phyloP scores from a whole-genome alignment of 2,888 invertebrate species.

The Diplolepis rosae region DNA sequence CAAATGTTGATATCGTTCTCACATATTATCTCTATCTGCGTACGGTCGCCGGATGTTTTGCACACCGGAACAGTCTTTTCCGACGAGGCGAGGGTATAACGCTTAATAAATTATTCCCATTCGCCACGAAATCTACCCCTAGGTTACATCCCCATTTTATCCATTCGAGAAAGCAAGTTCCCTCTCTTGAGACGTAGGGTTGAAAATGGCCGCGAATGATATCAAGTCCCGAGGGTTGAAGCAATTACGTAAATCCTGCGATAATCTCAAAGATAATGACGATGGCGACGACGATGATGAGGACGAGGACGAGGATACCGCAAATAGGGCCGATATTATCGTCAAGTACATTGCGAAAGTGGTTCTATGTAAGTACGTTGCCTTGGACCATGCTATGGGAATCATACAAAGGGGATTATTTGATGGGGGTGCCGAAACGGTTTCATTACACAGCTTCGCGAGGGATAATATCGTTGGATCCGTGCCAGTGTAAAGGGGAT shows the following conservation, averaged over 20 bases:
- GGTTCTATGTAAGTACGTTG: slow-evolving; percentile 26
- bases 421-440: slow-evolving; percentile 69
- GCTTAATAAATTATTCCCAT: slow-evolving; percentile 27
- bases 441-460: slow-evolving; percentile 71
- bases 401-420: slow-evolving; percentile 59
- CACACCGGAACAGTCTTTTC: slow-evolving; percentile 20
- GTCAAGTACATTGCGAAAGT: slow-evolving; percentile 14
- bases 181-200: slow-evolving; percentile 34
- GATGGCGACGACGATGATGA: slow-evolving; percentile 49
- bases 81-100: slow-evolving; percentile 12
- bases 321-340: slow-evolving; percentile 33
- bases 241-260: slow-evolving; percentile 60
- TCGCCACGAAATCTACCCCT: slow-evolving; percentile 33
- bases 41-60: slow-evolving; percentile 1
- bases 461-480: slow-evolving; percentile 66
- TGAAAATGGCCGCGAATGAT: slow-evolving; percentile 40
- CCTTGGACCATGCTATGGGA: slow-evolving; percentile 32
- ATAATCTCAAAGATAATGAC: slow-evolving; percentile 51
- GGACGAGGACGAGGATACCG: slow-evolving; percentile 49
- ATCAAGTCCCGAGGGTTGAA: slow-evolving; percentile 49
- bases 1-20: too few relatives aligned
- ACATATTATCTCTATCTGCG: neutral
- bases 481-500: slow-evolving; percentile 63
- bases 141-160: slow-evolving; percentile 40
- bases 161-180: slow-evolving; percentile 42